phyloP scores from a whole-genome alignment of 2,113 vertebrate species.

The Nycticorax nycticorax region DNA sequence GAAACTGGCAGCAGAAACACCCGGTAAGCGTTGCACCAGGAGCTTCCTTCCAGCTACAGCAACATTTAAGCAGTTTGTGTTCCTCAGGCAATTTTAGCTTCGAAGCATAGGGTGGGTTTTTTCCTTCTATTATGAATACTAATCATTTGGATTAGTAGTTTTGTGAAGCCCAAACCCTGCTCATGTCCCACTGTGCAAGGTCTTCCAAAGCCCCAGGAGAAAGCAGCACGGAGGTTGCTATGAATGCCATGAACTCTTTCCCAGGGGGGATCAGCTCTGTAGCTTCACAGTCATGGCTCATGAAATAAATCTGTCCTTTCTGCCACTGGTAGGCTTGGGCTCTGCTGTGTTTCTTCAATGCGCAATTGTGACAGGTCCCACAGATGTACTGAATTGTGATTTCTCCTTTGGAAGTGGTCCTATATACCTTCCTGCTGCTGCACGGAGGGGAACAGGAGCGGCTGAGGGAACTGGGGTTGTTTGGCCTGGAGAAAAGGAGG shows the following conservation, averaged over 20 bases:
- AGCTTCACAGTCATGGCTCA: not conserved
- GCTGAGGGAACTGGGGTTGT: too few species aligned
- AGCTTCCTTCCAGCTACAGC: not conserved
- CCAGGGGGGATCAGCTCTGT: not conserved
- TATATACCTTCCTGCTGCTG: accelerated
- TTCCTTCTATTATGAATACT: not conserved
- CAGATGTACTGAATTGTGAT: not conserved
- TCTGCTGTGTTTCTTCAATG: not conserved
- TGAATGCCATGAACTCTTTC: not conserved
- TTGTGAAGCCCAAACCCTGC: not conserved
- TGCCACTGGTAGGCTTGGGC: not conserved
- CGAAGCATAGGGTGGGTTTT: not conserved
- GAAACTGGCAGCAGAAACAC: not conserved
- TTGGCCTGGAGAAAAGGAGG: too few species aligned
- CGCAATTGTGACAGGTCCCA: not conserved
- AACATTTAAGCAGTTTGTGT: not conserved
- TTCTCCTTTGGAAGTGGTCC: not conserved
- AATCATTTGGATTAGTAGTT: not conserved
- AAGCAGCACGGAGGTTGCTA: not conserved
- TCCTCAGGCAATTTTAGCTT: not conserved
- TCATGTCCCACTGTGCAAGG: not conserved
- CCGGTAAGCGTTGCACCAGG: not conserved
- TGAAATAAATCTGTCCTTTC: not conserved
- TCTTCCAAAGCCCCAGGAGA: not conserved
- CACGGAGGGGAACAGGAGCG: not conserved